phyloP scores from a whole-genome alignment of 2,888 invertebrate genomes.

The Andrena dorsata region DNA sequence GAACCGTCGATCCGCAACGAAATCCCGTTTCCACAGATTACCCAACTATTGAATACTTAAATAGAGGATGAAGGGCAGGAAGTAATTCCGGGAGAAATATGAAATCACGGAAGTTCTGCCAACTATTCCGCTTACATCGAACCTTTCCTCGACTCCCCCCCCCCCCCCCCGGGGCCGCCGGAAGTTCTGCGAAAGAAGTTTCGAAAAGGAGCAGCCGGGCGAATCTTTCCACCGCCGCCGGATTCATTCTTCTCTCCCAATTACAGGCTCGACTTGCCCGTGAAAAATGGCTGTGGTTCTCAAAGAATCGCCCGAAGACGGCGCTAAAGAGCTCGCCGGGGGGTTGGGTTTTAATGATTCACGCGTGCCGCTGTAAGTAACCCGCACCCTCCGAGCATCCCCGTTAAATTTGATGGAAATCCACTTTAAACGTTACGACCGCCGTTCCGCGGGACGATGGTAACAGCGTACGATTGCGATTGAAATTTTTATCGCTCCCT shows the following conservation, averaged over 20 bases:
- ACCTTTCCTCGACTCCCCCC: slow-evolving; percentile 2
- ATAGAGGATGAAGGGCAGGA: background rate
- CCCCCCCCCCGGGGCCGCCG: background rate
- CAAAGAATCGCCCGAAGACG: background rate
- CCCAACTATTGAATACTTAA: slow-evolving; percentile 20
- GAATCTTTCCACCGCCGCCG: slow-evolving; percentile 1
- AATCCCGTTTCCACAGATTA: slow-evolving; percentile 1
- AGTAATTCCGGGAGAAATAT: slow-evolving; percentile 30
- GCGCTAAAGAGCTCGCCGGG: background rate
- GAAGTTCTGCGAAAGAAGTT: slow-evolving; percentile 21
- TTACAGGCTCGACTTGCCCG: background rate
- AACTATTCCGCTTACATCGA: slow-evolving; percentile 30
- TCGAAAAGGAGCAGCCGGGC: slow-evolving; percentile 10
- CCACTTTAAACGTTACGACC: slow-evolving; percentile 37
- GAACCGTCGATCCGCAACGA: background rate
- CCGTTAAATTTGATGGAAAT: slow-evolving; percentile 44
- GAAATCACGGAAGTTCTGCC: slow-evolving; percentile 23
- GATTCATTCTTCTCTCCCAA: slow-evolving; percentile 5
- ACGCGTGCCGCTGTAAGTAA: slow-evolving; percentile 22
- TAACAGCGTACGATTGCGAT: slow-evolving; percentile 46
- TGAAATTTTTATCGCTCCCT: slow-evolving; percentile 68
- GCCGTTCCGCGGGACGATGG: slow-evolving; percentile 24
- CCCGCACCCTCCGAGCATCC: background rate
- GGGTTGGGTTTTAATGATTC: slow-evolving; percentile 20
- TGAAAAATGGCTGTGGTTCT: slow-evolving; percentile 22